These are phyloP conservation scores for Epirrita christyi DNA, from an alignment of 2,888 invertebrate genomes.

Conservation along the genomic window DNA sequence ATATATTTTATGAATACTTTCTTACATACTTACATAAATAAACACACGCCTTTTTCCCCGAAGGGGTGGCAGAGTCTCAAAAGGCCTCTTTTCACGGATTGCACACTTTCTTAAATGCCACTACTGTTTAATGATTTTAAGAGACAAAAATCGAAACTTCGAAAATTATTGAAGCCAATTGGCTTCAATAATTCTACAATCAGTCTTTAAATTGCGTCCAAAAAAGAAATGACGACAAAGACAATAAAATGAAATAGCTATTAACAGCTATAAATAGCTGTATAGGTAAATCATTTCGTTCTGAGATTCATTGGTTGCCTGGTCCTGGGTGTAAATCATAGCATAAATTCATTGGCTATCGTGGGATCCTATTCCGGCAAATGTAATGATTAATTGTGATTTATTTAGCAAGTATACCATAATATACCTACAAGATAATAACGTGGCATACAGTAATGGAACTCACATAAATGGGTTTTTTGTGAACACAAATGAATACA, in stretches of 20 bases:
- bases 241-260: conserved; percentile 10
- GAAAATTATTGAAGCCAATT: too few species aligned
- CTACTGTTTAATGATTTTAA: too few species aligned
- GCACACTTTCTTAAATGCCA: too few species aligned
- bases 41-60: too few species aligned
- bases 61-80: too few species aligned
- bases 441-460: too few species aligned
- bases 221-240: not conserved
- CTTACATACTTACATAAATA: too few species aligned
- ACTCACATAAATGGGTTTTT: too few species aligned
- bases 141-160: too few species aligned
- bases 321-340: conserved; percentile 33
- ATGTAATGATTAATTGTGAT: conserved; percentile 25
- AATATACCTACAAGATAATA: not conserved
- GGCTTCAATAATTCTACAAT: not conserved
- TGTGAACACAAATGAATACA: too few species aligned
- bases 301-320: conserved; percentile 35
- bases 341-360: conserved; percentile 30
- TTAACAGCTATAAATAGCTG: conserved; percentile 12
- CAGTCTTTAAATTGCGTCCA: not conserved
- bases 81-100: too few species aligned
- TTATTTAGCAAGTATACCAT: conserved; percentile 11
- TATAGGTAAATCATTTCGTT: conserved; percentile 36
- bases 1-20: too few species aligned
- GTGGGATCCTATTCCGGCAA: conserved; percentile 17